Percentiles rank a stretch among this genome's conserved stretches.
Conservation (phyloP, 2,888 invertebrate species). For the Coremacera marginata region DNA sequence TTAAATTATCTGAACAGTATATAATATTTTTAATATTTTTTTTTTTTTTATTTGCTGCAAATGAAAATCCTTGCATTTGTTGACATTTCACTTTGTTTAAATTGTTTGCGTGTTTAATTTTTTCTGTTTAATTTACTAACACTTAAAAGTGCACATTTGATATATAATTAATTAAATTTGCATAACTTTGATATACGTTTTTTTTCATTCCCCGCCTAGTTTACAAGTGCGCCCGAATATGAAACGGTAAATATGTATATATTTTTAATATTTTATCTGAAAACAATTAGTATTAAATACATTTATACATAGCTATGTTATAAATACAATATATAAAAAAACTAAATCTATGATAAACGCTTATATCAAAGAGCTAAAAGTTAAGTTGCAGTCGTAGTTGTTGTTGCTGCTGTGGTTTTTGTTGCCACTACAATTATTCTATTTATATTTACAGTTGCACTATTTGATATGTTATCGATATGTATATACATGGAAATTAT, state of each 20-base stretch:
- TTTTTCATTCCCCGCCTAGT: conserved; percentile 53
- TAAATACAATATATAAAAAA: background rate
- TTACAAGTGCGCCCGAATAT: conserved; percentile 69
- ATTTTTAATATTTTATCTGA: conserved; percentile 41
- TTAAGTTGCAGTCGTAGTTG: no score
- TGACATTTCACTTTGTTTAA: background rate
- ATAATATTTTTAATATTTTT: background rate
- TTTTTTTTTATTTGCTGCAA: background rate
- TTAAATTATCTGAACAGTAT: background rate
- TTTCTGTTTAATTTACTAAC: background rate
- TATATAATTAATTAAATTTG: conserved; percentile 23
- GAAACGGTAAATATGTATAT: conserved; percentile 67
- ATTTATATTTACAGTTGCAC: no score
- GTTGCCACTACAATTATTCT: no score
- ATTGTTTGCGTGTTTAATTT: background rate
- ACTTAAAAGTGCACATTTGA: background rate
- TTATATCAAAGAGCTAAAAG: no score
- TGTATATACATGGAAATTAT: no score
- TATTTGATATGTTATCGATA: no score
- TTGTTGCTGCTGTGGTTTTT: no score
- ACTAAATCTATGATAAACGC: background rate
- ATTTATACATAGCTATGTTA: background rate
- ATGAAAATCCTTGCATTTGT: background rate
- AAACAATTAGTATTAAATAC: background rate
- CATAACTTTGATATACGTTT: conserved; percentile 16